Base-by-base conservation (phyloP, 2,113 vertebrate species). In the Larimichthys crocea region DNA sequence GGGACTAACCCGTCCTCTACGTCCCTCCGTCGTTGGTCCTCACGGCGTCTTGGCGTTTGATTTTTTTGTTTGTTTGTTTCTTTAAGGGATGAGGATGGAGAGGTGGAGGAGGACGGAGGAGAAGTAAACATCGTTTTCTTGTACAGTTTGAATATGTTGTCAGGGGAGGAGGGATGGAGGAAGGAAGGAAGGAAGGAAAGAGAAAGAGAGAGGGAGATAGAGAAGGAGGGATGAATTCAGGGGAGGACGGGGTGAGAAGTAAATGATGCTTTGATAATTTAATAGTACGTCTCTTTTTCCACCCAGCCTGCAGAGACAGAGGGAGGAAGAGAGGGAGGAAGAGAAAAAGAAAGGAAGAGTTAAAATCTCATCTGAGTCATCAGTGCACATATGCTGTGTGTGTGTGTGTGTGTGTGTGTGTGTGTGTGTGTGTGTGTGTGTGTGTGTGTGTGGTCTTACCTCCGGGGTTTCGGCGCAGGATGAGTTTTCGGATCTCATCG, bases 401-500 rank as follows among this genome's bases (percentile, higher is more conserved):
- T 52, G 26, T n/a, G 29, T 5, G 20, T 12, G 46, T 22, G 1
- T 20, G 66, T 52, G 26, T n/a, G 29, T 5, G 20, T 12, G 46
- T 19, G 29, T 50, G 19, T 35, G 50, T 57, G 48, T 26, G 29
- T 44, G 20, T 42, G 40, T 66, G 26, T 26, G 26, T 26, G 26
- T 26, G 20, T 42, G 14, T 53, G 72, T 46, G 24, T 69, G 77
- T 5, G 19, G 72, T 26, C 60, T 64, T 92, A 97, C 97, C 97
- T 96, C 97, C 97, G 0, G 97, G 97, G 94, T 96, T 97, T 92
- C 97, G 95, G 88, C 97, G 97, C 85, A 98, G 94, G 91, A 98
- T 96, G 90, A 98, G 96, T 92, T 97, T 98, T 89, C 97, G 96
- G 76, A 97, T 96, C 88, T 98, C 97, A 61, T 98, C 97, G 15